These are phyloP conservation scores for Psittacula cyanocephala DNA, from an alignment of 2,113 vertebrate genomes.

Conservation along the genomic window DNA sequence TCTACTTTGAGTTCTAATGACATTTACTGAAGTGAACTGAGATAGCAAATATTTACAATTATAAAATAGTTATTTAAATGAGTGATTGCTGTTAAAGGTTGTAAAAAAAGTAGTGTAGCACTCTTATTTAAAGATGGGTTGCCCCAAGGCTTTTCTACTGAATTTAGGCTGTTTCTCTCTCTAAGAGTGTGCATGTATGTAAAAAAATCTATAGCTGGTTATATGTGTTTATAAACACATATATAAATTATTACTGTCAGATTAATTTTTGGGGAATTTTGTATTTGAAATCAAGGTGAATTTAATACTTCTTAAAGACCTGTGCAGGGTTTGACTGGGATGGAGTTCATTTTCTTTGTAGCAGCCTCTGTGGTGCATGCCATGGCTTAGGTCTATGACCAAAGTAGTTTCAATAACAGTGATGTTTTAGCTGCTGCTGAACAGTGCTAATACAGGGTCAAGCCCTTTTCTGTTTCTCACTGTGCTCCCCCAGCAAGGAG, in stretches of 20 bases:
- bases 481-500: fast-evolving
- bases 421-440: neutral
- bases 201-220: neutral
- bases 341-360: neutral
- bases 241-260: neutral
- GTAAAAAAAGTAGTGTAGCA: neutral
- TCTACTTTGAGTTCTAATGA: neutral
- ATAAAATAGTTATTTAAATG: neutral
- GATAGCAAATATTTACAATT: neutral
- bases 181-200: neutral
- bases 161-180: neutral
- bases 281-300: neutral
- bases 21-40: neutral
- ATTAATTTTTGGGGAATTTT: neutral
- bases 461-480: neutral
- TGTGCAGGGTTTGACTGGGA: neutral
- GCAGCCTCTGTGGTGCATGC: neutral
- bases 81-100: neutral
- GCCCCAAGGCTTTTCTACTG: neutral
- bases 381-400: neutral
- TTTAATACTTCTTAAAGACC: neutral
- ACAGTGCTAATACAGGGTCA: too few species aligned
- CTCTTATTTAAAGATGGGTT: neutral
- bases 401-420: neutral
- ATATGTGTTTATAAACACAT: neutral